Evolutionary conservation across 2,113 vertebrate species (phyloP).

Genomic region (Oxyruncus cristatus): DNA sequence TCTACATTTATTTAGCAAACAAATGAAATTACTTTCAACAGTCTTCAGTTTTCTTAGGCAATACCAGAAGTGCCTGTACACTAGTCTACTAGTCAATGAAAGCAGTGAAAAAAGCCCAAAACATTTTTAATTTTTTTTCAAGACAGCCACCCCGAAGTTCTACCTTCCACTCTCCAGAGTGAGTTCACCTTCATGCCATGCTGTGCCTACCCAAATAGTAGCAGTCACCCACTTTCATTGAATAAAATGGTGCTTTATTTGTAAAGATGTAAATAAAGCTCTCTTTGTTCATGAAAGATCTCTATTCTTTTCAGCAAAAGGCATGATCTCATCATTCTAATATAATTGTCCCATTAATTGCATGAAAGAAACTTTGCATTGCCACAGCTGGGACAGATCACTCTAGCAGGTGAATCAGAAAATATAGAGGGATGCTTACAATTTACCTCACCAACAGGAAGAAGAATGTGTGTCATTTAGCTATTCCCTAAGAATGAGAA

Average conservation of each 20-base stretch:
- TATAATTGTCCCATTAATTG: constrained; percentile 55
- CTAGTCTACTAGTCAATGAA: background rate
- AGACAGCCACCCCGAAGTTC: background rate
- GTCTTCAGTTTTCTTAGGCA: background rate
- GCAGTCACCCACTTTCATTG: constrained; percentile 5
- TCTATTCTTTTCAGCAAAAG: constrained; percentile 45
- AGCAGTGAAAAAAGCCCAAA: background rate
- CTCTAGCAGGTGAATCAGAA: constrained; percentile 24
- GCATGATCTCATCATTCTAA: constrained; percentile 64
- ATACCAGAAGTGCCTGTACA: background rate
- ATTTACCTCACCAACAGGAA: constrained; percentile 24
- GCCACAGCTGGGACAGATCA: background rate
- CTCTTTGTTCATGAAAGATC: constrained; percentile 54
- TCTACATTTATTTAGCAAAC: background rate
- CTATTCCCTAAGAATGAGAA: background rate
- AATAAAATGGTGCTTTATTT: constrained; percentile 48
- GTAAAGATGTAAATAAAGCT: constrained; percentile 44
- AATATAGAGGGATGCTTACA: background rate
- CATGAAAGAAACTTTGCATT: constrained; percentile 9
- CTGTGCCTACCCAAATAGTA: constrained; percentile 16
- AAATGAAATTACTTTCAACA: background rate
- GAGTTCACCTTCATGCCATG: constrained; percentile 23
- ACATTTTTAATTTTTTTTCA: background rate
- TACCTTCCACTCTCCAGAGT: background rate
- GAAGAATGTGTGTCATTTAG: constrained; percentile 21